A percentile compares a stretch with the other conserved stretches of the same genome.
Conservation (phyloP, 2,797 vertebrate genomes). For the Anolis apletophallus region DNA sequence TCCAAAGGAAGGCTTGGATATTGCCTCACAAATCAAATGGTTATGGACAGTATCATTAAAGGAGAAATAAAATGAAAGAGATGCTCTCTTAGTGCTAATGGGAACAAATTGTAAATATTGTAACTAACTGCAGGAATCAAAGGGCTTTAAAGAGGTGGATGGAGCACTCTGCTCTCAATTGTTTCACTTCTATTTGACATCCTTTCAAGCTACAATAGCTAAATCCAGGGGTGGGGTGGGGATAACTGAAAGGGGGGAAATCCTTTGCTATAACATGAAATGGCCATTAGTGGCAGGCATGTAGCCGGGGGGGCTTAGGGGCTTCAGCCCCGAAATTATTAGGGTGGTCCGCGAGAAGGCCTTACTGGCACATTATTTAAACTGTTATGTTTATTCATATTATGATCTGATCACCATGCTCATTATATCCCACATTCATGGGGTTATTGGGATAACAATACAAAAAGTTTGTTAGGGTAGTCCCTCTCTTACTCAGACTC, state of each 20-base stretch:
- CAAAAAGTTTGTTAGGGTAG: no score
- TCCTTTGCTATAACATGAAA: constrained; percentile 2
- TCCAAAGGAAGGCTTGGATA: constrained; percentile 30
- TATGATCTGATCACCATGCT: no score
- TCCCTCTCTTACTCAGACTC: no score
- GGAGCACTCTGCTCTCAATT: constrained; percentile 1
- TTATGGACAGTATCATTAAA: constrained; percentile 39
- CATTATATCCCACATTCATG: no score
- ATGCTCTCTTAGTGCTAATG: constrained; percentile 6
- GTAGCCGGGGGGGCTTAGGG: no score
- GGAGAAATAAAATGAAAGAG: constrained; percentile 42
- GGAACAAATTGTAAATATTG: constrained; percentile 46
- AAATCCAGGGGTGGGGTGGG: no score
- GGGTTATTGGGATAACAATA: no score
- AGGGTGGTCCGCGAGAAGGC: no score
- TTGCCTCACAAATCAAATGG: constrained; percentile 41
- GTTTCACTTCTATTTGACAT: background rate
- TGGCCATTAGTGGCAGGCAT: background rate
- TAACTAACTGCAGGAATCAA: constrained; percentile 27
- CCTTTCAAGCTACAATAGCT: background rate
- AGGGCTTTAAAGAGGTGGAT: background rate
- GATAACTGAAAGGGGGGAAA: background rate
- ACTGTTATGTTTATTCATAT: no score
- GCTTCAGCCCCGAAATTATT: no score
- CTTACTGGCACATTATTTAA: no score